phyloP scores from a whole-genome alignment of 2,113 vertebrate genomes.

The Sigmodon hispidus region DNA sequence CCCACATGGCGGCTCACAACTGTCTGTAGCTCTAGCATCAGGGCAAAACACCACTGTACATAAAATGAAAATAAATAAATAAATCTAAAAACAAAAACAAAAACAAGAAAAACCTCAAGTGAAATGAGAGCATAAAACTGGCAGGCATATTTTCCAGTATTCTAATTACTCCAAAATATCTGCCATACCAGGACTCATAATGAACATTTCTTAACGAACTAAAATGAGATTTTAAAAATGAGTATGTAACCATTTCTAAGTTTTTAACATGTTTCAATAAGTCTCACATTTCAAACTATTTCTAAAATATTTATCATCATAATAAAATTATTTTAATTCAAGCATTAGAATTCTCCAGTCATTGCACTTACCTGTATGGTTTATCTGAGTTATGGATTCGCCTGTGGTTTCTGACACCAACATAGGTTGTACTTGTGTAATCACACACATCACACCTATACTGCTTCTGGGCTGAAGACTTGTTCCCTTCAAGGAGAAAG shows the following conservation, averaged over 20 bases:
- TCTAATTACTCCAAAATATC: neutral
- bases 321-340: neutral
- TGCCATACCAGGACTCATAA: neutral
- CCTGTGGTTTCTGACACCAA: constrained; percentile 97
- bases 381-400: constrained; percentile 97
- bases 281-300: neutral
- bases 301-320: neutral
- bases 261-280: neutral
- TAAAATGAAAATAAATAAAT: too few species aligned
- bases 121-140: neutral
- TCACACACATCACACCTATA: constrained; percentile 96
- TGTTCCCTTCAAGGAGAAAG: constrained; percentile 77
- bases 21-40: too few species aligned
- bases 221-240: neutral
- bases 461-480: constrained; percentile 88
- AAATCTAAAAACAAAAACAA: too few species aligned
- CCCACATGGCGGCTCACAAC: too few species aligned
- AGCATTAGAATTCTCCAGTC: neutral
- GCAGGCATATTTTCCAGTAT: neutral
- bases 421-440: constrained; percentile 96
- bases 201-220: constrained; percentile 27
- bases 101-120: too few species aligned
- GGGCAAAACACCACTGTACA: too few species aligned
- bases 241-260: neutral
- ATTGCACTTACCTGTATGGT: constrained; percentile 92